Evolutionary conservation across 2,113 vertebrate species (phyloP), one percentile per base, ranked within the genome.

Genomic region (Benitochromis conjunctus): DNA sequence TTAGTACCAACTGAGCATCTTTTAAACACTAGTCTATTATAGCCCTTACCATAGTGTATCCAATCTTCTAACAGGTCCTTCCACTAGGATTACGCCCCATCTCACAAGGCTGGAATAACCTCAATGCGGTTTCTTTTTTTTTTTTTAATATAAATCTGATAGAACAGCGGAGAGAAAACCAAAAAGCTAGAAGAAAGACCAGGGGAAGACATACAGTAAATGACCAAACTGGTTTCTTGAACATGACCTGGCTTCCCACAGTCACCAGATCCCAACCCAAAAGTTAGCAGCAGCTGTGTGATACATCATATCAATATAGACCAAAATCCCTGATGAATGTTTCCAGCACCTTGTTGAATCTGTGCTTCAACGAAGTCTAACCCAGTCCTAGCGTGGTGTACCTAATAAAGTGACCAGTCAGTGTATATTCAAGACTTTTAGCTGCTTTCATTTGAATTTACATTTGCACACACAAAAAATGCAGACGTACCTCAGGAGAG

Each of bases 401-500:
- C 41, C 41, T 29, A 74, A 74, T 74, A 74, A 48, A 48, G 66
- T 74, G 38, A 24, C 64, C 7, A 24, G 38, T 69, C 41, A 31
- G 16, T 31, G 26, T 76, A 76, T 26, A 57, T 14, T 19, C 16
- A 10, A 43, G 14, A 29, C 24, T 48, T 74, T 74, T 51, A 76
- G 24, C 16, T 31, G 26, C 43, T 43, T 57, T 41, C 9, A 19
- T 43, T n/a, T 60, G 78, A 60, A 10, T 76, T 76, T n/a, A 31
- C 69, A 51, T 31, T 76, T 31, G 24, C 16, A 51, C 43, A 26
- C 46, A 53, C 18, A 31, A 12, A 53, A 76, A 76, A 53, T 31
- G 5, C 13, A 66, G 46, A 91, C 71, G 89, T 82, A 99, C 99
- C 97, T 96, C 18, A 99, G 95, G 79, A 99, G 83, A 83, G 94